These are phyloP conservation scores for Eulimnadia texana DNA, from an alignment of 1,140 invertebrate genomes.

Conservation along the genomic window DNA sequence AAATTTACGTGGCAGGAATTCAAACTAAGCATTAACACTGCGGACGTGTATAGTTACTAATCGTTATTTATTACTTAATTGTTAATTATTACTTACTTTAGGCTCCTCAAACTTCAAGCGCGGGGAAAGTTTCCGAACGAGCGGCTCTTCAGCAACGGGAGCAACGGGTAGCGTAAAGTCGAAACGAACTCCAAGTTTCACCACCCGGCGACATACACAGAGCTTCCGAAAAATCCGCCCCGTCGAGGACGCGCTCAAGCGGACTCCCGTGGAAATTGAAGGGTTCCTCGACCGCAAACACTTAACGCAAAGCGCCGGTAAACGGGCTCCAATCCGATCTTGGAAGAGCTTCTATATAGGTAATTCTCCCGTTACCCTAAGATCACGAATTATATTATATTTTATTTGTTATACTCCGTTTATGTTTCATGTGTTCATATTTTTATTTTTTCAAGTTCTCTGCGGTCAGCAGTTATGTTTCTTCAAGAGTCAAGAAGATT, in stretches of 20 bases:
- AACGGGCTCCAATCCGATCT: conserved; percentile 80
- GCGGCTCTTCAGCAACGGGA: conserved; percentile 25
- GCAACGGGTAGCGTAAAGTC: conserved; percentile 28
- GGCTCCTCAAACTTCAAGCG: conserved; percentile 40
- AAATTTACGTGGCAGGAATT: no score
- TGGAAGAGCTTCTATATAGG: conserved; percentile 88
- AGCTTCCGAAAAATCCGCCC: conserved; percentile 67
- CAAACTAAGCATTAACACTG: no score
- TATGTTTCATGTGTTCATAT: background rate
- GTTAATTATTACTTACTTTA: background rate
- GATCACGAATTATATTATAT: background rate
- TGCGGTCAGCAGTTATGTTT: conserved; percentile 94
- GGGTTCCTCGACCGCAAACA: conserved; percentile 88
- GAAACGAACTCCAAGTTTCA: conserved; percentile 87
- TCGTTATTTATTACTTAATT: background rate
- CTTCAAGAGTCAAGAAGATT: conserved; percentile 91
- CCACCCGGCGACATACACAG: conserved; percentile 64
- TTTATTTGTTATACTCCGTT: background rate
- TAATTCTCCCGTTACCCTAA: conserved; percentile 18
- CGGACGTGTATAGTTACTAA: no score
- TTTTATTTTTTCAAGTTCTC: conserved; percentile 50
- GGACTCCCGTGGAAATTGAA: conserved; percentile 83
- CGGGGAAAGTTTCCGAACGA: conserved; percentile 77
- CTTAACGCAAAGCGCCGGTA: conserved; percentile 79
- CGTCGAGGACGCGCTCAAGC: conserved; percentile 38